Evolutionary conservation across 1,140 invertebrate genomes (phyloP).

Genomic region (Drosophila athabasca): DNA sequence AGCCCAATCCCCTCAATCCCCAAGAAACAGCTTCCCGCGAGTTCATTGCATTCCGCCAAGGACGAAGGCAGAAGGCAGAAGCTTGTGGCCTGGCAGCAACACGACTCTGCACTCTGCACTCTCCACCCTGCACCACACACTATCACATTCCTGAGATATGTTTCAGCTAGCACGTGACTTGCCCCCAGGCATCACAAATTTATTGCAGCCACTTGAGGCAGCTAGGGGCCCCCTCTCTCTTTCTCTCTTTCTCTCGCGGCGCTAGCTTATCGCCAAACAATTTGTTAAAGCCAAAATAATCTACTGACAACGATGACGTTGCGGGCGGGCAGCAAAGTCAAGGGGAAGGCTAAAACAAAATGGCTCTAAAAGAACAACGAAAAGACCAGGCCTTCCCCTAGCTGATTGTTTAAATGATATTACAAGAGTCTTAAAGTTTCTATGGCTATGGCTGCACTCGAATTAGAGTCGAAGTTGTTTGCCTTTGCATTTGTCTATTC

Average conservation of each 20-base stretch:
- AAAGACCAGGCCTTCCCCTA: neutral
- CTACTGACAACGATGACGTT: conserved; percentile 39
- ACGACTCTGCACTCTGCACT: too few species aligned
- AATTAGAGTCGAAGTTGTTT: conserved; percentile 4
- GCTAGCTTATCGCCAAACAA: conserved; percentile 33
- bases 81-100: too few species aligned
- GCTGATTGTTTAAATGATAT: neutral
- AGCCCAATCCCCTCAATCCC: neutral
- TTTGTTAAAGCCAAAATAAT: conserved; percentile 40
- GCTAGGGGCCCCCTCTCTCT: neutral
- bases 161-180: conserved; percentile 41
- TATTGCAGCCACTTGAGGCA: conserved; percentile 48
- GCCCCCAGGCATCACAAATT: conserved; percentile 31
- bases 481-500: neutral
- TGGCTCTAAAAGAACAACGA: conserved; percentile 11
- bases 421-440: neutral
- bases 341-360: neutral
- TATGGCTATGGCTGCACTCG: conserved; percentile 9
- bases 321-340: neutral
- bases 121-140: neutral
- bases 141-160: conserved; percentile 11
- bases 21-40: conserved; percentile 12
- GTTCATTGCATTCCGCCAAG: conserved; percentile 71
- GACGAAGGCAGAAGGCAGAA: conserved; percentile 32
- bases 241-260: too few species aligned